A percentile compares a stretch with the other conserved stretches of the same genome.
Evolutionary conservation across 2,113 vertebrate genomes (phyloP).

Genomic region (Danionella cerebrum): DNA sequence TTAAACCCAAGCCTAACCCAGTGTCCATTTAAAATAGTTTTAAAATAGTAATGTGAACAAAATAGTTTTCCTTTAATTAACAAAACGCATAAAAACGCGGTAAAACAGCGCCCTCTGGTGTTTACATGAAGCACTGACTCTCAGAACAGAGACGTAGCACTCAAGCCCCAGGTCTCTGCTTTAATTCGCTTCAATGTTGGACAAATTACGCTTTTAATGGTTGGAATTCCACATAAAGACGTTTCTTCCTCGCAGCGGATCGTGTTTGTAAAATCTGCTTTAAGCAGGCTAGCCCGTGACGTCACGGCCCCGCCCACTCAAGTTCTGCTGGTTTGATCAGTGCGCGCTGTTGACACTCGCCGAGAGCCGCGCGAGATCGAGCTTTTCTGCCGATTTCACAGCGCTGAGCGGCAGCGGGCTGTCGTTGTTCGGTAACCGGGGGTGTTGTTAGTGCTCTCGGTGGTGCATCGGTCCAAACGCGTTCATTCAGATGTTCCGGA

Average conservation of each 20-base stretch:
- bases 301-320: constrained; percentile 47
- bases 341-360: constrained; percentile 57
- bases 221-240: too few species aligned
- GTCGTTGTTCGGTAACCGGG: background rate
- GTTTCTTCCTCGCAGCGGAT: too few species aligned
- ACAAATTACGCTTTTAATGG: too few species aligned
- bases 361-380: constrained; percentile 48
- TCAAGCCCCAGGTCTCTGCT: background rate
- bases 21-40: background rate
- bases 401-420: constrained; percentile 17
- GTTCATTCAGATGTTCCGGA: background rate
- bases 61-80: background rate
- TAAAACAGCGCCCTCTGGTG: background rate
- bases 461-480: background rate
- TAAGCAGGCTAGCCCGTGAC: background rate
- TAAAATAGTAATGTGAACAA: background rate
- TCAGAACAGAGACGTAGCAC: background rate
- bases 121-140: background rate
- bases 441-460: background rate
- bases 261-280: too few species aligned
- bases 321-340: constrained; percentile 49
- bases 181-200: too few species aligned
- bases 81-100: too few species aligned
- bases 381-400: constrained; percentile 17
- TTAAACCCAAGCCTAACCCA: too few species aligned